Percentiles rank a stretch among this genome's conserved stretches.
phyloP scores from a whole-genome alignment of 2,797 vertebrate genomes.

The Parambassis ranga region DNA sequence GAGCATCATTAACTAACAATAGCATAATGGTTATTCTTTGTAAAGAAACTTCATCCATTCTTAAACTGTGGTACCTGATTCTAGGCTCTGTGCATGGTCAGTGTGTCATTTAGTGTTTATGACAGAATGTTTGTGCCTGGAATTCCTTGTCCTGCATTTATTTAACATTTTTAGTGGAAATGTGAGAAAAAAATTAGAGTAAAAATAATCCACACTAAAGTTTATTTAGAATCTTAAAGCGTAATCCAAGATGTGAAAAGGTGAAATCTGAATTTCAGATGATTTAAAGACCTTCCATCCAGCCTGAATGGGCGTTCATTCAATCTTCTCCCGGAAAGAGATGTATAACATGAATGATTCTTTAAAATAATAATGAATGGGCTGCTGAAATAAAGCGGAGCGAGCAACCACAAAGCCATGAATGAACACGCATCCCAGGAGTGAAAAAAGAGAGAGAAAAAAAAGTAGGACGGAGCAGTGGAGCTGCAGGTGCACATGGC shows the following conservation, averaged over 20 bases:
- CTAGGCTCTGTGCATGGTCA: neutral
- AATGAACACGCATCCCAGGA: constrained; percentile 56
- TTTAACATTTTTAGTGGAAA: too few species aligned
- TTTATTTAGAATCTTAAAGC: too few species aligned
- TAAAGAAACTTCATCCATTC: neutral
- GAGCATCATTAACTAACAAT: constrained; percentile 32
- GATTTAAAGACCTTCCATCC: neutral
- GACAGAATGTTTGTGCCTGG: neutral
- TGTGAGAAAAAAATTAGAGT: too few species aligned
- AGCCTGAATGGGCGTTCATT: too few species aligned
- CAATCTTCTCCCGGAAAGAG: neutral
- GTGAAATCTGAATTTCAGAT: neutral
- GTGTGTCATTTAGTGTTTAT: neutral
- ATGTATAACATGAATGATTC: constrained; percentile 60
- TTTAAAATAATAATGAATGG: constrained; percentile 65
- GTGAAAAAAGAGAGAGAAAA: neutral
- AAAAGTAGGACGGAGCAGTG: constrained; percentile 14
- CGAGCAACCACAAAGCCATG: constrained; percentile 32
- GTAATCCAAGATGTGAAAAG: too few species aligned
- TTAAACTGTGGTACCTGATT: neutral
- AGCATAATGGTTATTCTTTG: constrained; percentile 6
- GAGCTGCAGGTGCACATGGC: constrained; percentile 25
- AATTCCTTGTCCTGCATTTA: too few species aligned
- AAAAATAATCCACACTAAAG: too few species aligned
- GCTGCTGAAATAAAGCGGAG: constrained; percentile 32